Evolutionary conservation across 2,888 invertebrate species (phyloP), one percentile per base, ranked within the genome.

Genomic region (Fragum fragum): DNA sequence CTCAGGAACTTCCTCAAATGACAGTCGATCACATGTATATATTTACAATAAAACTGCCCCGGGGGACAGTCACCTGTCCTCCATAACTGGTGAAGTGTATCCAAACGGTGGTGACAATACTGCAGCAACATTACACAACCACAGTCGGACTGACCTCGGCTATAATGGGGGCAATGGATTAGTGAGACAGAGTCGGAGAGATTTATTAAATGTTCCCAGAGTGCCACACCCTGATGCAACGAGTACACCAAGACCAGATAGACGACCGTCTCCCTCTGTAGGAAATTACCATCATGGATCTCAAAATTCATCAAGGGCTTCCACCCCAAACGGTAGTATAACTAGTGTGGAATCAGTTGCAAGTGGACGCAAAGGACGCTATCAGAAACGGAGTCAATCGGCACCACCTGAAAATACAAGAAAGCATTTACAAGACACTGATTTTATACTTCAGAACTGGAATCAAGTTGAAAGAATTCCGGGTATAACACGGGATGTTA

Each of bases 311-410:
- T 73, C 83, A 14, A 63, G 74, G 42, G 36, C 75, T 66, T 47
- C 71, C 32, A 73, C 81, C 42, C 79, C 80, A 47, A 57, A 61
- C 71, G 79, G 85, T 36, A 81, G 86, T 77, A 28, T 83, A 21
- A 82, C 74, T 55, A 88, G 87, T 81, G 70, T 76, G 36, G 88
- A 87, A 11, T 89, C 89, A 6, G 68, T 57, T 2, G 79, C 68
- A 11, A 81, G 78, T 57, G 77, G 73, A n/a, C 69, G 83, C 53
- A 73, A 71, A 18, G 69, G 87, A 42, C 73, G 82, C 26, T 90
- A 90, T 74, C 81, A 86, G 39, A 89, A 89, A 74, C 79, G 89
- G 18, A 86, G 88, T 36, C 79, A 84, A 18, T 90, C 90, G 6
- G 89, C 89, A 16, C 89, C 89, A n/a, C 85, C 89, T 53, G 87